Percentiles rank a stretch among this genome's conserved stretches.
These are phyloP conservation scores for Hemiprocne comata DNA, from an alignment of 2,113 vertebrate genomes.

Conservation along the genomic window DNA sequence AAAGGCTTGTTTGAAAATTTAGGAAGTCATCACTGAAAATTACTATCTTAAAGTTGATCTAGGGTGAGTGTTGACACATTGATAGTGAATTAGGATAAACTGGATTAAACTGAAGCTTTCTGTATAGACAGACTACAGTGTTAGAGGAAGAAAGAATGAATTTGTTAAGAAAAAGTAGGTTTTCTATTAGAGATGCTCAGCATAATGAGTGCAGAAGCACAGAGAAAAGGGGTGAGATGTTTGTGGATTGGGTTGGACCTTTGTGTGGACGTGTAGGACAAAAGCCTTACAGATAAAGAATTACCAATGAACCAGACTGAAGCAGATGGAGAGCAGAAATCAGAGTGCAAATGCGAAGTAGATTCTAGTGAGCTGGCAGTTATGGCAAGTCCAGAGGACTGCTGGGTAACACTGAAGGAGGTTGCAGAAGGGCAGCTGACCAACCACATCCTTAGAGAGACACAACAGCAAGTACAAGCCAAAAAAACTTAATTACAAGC, in stretches of 20 bases:
- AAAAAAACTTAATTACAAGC: neutral
- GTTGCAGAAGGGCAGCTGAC: neutral
- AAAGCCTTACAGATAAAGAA: neutral
- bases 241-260: neutral
- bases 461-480: neutral
- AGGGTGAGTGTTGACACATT: neutral
- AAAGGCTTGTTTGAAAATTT: slow-evolving; percentile 61
- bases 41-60: slow-evolving; percentile 22
- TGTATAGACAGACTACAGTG: neutral
- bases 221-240: neutral
- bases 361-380: neutral
- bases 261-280: neutral
- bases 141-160: neutral
- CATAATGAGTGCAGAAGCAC: neutral
- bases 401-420: neutral
- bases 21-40: slow-evolving; percentile 4
- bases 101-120: neutral
- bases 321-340: neutral
- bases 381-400: neutral
- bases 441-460: neutral
- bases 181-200: neutral
- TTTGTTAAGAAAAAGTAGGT: neutral
- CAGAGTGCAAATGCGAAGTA: neutral
- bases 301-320: neutral
- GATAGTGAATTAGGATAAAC: neutral